Base-by-base conservation (phyloP, 2,797 vertebrate species). In the Naso thynnoides region DNA sequence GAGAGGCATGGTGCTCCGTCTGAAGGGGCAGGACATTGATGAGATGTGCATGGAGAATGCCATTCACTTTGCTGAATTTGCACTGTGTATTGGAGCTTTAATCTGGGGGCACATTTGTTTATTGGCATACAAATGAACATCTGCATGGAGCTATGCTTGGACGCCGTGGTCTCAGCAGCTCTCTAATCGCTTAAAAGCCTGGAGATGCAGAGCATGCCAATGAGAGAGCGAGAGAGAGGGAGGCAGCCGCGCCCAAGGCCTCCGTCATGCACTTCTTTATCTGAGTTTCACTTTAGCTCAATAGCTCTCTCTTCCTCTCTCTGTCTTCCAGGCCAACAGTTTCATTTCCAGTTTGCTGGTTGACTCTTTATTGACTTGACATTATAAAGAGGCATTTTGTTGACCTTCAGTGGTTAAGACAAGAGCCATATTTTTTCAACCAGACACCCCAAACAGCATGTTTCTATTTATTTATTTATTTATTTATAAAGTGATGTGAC, bases 101-200 rank as follows among this genome's bases (percentile, higher is more conserved):
- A 93, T 93, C 91, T 88, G 77, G 70, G 78, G 88, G 84, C 91
- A 86, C 85, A 84, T 93, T 92, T 93, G 92, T 93, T 94, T 94
- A 92, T 93, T 92, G 91, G 90, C 92, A 89, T 90, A 89, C 87
- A 89, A 93, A 92, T 91, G 90, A 91, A 93, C 93, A 93, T 94
- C 88, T 92, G 89, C 84, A 87, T 79, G 83, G 83, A 86, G 91
- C 91, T 86, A 83, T 86, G 89, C 86, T 90, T 86, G 89, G 91
- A 91, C 81, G 71, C 79, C 65, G 65, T 82, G 88, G 85, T 90
- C 87, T 83, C 87, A 76, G 87, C 86, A 84, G 86, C 84, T 87
- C 86, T 81, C 87, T 92, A 91, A 93, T 93, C 86, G 75, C 89
- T 86, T 91, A 87, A 91, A 91, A 90, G 90, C 88, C 87, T 73